Conservation (phyloP, 2,797 vertebrate species). For the Ambastaia sidthimunki region DNA sequence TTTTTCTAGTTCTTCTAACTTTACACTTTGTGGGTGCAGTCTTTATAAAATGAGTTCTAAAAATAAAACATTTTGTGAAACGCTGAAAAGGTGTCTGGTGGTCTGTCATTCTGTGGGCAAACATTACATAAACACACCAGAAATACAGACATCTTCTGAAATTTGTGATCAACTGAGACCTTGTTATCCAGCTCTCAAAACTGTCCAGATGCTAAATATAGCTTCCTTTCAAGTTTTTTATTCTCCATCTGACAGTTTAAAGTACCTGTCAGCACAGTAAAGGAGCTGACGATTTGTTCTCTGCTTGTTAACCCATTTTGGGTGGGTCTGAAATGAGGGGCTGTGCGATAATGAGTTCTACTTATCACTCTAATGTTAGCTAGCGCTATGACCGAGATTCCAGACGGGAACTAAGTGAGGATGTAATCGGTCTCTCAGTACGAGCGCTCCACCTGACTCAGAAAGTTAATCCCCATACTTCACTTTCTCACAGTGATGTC, state of each 20-base stretch:
- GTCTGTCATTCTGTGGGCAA: constrained; percentile 24
- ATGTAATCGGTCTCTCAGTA: constrained; percentile 40
- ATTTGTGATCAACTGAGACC: constrained; percentile 27
- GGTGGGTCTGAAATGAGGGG: constrained; percentile 37
- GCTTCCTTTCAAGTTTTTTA: not conserved
- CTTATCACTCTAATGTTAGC: constrained; percentile 44
- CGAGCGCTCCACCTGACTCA: constrained; percentile 24
- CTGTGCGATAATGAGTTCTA: constrained; percentile 46
- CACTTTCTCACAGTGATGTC: constrained; percentile 18
- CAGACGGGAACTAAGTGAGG: constrained; percentile 24
- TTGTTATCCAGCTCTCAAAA: constrained; percentile 5
- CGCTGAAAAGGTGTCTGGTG: not conserved
- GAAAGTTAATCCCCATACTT: constrained; percentile 30
- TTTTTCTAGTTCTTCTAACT: not conserved
- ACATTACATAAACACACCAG: not conserved
- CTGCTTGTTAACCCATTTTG: constrained; percentile 63
- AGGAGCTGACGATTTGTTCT: constrained; percentile 39
- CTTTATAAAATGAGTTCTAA: not conserved
- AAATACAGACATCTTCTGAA: constrained; percentile 14
- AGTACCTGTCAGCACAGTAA: constrained; percentile 26
- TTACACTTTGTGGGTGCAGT: not conserved
- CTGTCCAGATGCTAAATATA: constrained; percentile 29
- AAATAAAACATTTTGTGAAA: not conserved
- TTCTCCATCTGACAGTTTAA: constrained; percentile 30
- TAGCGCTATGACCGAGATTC: constrained; percentile 35